Percentiles rank a stretch among this genome's conserved stretches.
phyloP scores from a whole-genome alignment of 2,888 invertebrate species.

The Uropetala carovei region DNA sequence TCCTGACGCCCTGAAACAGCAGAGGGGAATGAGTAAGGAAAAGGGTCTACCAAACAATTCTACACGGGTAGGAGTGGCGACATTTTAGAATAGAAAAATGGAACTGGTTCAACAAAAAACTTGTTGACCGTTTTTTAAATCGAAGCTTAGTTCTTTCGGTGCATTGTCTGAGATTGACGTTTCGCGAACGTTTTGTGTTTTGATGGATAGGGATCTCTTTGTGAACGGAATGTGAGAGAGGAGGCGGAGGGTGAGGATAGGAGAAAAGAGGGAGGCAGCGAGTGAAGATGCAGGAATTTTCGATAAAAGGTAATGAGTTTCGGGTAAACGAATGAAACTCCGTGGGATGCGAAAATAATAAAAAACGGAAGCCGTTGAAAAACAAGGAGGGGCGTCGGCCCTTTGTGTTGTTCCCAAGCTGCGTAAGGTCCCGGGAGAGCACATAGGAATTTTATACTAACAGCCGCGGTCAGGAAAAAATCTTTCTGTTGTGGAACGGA shows the following conservation, averaged over 20 bases:
- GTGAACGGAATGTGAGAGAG: neutral
- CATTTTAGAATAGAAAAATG: no score
- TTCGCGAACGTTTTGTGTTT: neutral
- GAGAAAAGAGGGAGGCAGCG: no score
- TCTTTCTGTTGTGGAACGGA: neutral
- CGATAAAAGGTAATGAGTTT: constrained; percentile 7
- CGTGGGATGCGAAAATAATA: neutral
- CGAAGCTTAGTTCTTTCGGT: neutral
- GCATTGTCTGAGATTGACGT: neutral
- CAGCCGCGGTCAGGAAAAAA: neutral
- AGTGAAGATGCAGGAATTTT: neutral
- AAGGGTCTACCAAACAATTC: no score
- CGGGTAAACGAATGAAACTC: neutral
- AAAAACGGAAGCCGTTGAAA: constrained; percentile 28
- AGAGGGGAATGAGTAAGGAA: no score
- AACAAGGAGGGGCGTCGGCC: neutral
- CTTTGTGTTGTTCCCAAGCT: neutral
- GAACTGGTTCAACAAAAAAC: neutral
- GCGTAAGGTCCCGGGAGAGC: neutral
- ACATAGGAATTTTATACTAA: neutral
- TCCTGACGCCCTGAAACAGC: no score
- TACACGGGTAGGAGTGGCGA: no score
- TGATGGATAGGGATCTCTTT: constrained; percentile 7
- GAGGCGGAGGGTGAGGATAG: no score
- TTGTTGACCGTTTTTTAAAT: constrained; percentile 5